These are phyloP conservation scores for Drosophila tropicalis DNA, from an alignment of 1,140 invertebrate genomes.

Conservation along the genomic window DNA sequence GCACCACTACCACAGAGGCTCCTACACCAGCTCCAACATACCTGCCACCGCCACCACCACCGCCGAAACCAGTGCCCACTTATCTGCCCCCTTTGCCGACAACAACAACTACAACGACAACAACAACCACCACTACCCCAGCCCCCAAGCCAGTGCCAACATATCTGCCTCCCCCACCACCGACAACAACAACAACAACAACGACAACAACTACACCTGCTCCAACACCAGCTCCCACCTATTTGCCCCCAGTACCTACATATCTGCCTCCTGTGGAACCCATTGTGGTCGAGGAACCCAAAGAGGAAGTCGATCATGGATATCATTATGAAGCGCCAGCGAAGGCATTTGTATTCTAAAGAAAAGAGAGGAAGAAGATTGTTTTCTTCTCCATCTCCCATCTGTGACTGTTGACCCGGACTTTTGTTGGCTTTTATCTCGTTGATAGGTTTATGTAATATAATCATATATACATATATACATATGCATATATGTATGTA, in stretches of 20 bases:
- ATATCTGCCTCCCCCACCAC: conserved; percentile 52
- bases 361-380: conserved; percentile 1
- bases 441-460: conserved; percentile 16
- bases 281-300: conserved; percentile 48
- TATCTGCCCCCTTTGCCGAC: conserved; percentile 2
- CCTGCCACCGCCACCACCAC: conserved; percentile 35
- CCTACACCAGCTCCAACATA: conserved; percentile 48
- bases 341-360: conserved; percentile 56
- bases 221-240: conserved; percentile 46
- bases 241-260: conserved; percentile 42
- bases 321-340: conserved; percentile 74
- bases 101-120: conserved; percentile 39
- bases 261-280: conserved; percentile 30
- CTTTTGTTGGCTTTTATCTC: conserved; percentile 56
- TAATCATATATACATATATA: no score
- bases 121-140: conserved; percentile 37
- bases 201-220: conserved; percentile 36
- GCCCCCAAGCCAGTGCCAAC: conserved; percentile 50
- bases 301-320: conserved; percentile 36
- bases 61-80: conserved; percentile 5
- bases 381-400: neutral
- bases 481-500: no score
- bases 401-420: conserved; percentile 38
- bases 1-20: conserved; percentile 44
- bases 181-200: conserved; percentile 31